Base-by-base conservation (phyloP, 2,888 invertebrate genomes). In the Nycteola revayana region DNA sequence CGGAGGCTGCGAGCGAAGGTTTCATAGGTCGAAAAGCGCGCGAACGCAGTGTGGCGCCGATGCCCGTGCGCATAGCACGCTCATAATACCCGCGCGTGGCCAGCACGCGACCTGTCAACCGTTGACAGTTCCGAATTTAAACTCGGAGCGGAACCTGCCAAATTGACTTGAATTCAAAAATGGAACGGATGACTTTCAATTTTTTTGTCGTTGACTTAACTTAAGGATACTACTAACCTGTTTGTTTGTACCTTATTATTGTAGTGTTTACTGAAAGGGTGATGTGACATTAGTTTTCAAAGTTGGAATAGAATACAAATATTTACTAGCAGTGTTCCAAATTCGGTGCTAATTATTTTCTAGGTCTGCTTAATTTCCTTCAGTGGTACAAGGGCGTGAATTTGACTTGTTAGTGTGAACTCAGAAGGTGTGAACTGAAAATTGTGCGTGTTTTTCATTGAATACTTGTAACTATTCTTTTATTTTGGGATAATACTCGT, bases 41-140 rank as follows among this genome's bases (percentile, higher is more conserved):
- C 85, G 85, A 86, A 87, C 79, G 79, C 87, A 88, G 88, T 88
- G 78, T 76, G 70, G 82, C 78, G 84, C 80, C 75, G 85, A 75
- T 73, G 76, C 75, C 68, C 84, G 87, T 65, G 85, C 86, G 85
- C 85, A 75, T 42, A 71, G 82, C 87, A 87, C 86, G 87, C 78
- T 78, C 73, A 76, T 66, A 77, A 74, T 73, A 74, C 66, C 65
- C 68, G 71, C 74, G 77, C 75, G 74, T 68, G 74, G 67, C 60
- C 49, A 66, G 57, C 66, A 66, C 73, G 77, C 68, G 66, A 65
- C 59, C 66, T 75, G 75, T 75, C 80, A 76, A 70, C 68, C 75
- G 71, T 63, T 70, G 60, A 75, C 79, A 74, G 68, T 66, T 73
- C 69, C 77, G 72, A 66, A 60, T 64, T 58, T 61, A 54, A 67